Conservation (phyloP, 2,888 invertebrate species). For the Camponotus fellah region DNA sequence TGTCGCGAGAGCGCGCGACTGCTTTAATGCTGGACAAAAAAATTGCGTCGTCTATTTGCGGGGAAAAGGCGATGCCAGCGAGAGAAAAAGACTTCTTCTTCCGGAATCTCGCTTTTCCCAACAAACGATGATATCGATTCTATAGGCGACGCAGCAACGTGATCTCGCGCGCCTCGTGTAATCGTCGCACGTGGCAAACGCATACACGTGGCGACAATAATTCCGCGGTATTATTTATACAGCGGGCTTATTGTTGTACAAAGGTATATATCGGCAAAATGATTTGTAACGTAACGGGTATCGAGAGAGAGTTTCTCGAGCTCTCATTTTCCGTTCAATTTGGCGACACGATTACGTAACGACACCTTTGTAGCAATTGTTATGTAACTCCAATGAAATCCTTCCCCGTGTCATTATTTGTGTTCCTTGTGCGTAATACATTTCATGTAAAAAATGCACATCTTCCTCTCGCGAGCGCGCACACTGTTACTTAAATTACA, state of each 20-base stretch:
- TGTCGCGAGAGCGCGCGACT: not conserved
- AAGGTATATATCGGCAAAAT: not conserved
- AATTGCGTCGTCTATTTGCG: slow-evolving; percentile 26
- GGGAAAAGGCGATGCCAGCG: not conserved
- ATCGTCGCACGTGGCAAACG: slow-evolving; percentile 25
- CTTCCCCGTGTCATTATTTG: not conserved
- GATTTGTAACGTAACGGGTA: not conserved
- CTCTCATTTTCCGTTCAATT: slow-evolving; percentile 14
- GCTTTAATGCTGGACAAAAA: slow-evolving; percentile 41
- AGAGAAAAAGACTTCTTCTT: not conserved
- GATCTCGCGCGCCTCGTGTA: slow-evolving; percentile 26
- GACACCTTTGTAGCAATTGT: not conserved
- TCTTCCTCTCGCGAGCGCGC: not conserved
- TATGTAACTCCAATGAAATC: not conserved
- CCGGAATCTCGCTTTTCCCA: too few species aligned
- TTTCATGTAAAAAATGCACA: slow-evolving; percentile 11
- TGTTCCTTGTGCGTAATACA: not conserved
- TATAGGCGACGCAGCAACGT: slow-evolving; percentile 37
- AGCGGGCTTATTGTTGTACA: not conserved
- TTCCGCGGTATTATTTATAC: slow-evolving; percentile 31
- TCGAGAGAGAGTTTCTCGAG: not conserved
- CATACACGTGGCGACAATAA: slow-evolving; percentile 3
- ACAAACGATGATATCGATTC: not conserved
- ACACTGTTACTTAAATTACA: not conserved
- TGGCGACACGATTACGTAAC: slow-evolving; percentile 5